phyloP scores from a whole-genome alignment of 2,888 invertebrate species.

The Hypolimnas misippus region DNA sequence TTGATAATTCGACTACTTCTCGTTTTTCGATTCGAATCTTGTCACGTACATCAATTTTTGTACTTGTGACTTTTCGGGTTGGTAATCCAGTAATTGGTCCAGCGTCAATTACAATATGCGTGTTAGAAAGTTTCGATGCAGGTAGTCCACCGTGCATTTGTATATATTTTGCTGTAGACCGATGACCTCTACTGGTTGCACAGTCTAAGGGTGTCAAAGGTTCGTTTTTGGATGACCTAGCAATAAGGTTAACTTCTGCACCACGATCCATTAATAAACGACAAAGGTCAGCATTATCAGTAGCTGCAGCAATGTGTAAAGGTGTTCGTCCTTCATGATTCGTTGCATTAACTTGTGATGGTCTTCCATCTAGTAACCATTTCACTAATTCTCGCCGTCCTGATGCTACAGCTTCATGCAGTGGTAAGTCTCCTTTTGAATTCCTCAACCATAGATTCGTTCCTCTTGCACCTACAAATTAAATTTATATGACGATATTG shows the following conservation, averaged over 20 bases:
- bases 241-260: conserved; percentile 93
- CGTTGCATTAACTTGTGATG: conserved; percentile 92
- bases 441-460: conserved; percentile 97
- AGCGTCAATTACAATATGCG: conserved; percentile 74
- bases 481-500: background rate
- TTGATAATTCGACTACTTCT: conserved; percentile 78
- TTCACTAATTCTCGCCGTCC: conserved; percentile 94
- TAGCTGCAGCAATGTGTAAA: conserved; percentile 96
- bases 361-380: conserved; percentile 93
- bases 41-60: conserved; percentile 79
- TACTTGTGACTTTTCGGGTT: conserved; percentile 77
- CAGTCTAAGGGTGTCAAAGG: conserved; percentile 96
- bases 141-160: conserved; percentile 95
- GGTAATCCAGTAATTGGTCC: conserved; percentile 74
- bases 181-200: conserved; percentile 92
- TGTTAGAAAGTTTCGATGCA: conserved; percentile 86
- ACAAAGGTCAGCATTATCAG: conserved; percentile 97
- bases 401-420: conserved; percentile 98
- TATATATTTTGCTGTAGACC: conserved; percentile 96
- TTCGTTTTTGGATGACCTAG: conserved; percentile 92
- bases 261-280: conserved; percentile 93
- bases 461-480: conserved; percentile 77
- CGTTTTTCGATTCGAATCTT: conserved; percentile 80
- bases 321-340: conserved; percentile 97
- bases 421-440: conserved; percentile 96